A percentile compares a stretch with the other conserved stretches of the same genome.
Evolutionary conservation across 2,113 vertebrate genomes (phyloP).

Genomic region (Neodontobutis hainanensis): DNA sequence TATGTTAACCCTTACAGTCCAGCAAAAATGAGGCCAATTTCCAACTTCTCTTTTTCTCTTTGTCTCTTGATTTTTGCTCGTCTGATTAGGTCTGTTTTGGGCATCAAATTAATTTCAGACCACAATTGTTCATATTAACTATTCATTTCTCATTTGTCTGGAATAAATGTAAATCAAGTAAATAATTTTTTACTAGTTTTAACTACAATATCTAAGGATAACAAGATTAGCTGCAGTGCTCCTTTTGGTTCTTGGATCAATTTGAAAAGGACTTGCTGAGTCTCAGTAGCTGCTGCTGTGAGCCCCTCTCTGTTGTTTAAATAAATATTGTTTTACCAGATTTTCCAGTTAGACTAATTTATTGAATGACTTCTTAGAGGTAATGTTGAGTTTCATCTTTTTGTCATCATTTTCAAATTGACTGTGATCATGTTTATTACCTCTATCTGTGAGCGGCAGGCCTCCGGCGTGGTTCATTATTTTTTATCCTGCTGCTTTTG

Average conservation of each 20-base stretch:
- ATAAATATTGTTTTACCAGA: conserved; percentile 16
- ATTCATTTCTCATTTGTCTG: too few relatives aligned
- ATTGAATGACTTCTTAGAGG: conserved; percentile 16
- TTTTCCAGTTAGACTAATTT: conserved; percentile 18
- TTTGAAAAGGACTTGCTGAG: not conserved
- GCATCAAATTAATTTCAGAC: too few relatives aligned
- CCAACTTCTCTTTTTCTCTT: not conserved
- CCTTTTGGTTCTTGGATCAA: not conserved
- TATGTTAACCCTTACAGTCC: not conserved
- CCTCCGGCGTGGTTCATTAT: conserved; percentile 13
- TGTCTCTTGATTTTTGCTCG: not conserved
- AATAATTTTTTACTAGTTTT: too few relatives aligned
- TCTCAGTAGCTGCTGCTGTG: not conserved
- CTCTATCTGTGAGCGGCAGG: conserved; percentile 10
- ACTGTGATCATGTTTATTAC: conserved; percentile 7
- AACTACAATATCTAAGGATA: not conserved
- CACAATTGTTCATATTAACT: too few relatives aligned
- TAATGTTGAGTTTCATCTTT: conserved; percentile 23
- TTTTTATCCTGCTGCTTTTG: conserved; percentile 32
- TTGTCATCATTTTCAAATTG: conserved; percentile 12
- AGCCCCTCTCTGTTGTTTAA: not conserved
- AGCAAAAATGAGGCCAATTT: too few relatives aligned
- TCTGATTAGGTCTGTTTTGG: not conserved
- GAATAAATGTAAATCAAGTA: too few relatives aligned
- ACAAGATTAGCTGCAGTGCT: not conserved